These are phyloP conservation scores for Vombatus ursinus DNA, from an alignment of 2,113 vertebrate species.

Conservation along the genomic window DNA sequence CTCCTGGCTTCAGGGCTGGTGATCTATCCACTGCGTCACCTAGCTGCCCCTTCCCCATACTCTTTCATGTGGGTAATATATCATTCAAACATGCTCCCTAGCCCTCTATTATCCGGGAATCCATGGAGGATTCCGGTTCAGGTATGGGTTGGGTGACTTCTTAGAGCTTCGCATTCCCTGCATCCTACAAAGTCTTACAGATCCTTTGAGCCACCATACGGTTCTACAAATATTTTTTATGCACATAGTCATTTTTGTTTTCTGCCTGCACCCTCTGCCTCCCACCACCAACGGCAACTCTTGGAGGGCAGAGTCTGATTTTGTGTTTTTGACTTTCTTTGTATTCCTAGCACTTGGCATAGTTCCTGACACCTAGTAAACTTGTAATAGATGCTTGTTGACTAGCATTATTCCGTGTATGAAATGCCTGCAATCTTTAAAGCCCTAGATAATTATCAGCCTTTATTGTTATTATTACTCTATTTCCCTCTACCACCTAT, in stretches of 20 bases:
- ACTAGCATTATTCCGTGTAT: neutral
- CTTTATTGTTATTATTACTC: neutral
- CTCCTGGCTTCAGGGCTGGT: too few species aligned
- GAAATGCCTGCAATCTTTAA: neutral
- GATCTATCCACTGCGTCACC: too few species aligned
- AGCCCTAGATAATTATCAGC: neutral
- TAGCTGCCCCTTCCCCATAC: neutral
- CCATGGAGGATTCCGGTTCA: neutral
- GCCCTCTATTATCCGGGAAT: too few species aligned
- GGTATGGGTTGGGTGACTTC: neutral
- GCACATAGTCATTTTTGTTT: neutral
- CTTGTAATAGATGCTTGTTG: neutral
- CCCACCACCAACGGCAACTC: neutral
- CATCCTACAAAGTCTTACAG: neutral
- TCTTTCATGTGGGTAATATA: neutral
- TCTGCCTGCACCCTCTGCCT: rapidly evolving
- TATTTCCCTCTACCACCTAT: neutral
- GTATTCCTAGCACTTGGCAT: neutral
- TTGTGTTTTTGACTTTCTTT: neutral
- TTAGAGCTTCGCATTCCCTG: neutral
- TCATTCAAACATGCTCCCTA: neutral
- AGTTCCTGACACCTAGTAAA: neutral
- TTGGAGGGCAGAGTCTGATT: neutral
- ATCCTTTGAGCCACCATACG: neutral
- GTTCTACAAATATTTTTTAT: neutral